Evolutionary conservation across 2,888 invertebrate species (phyloP), one percentile per base, ranked within the genome.

Genomic region (Polymixis lichenea): DNA sequence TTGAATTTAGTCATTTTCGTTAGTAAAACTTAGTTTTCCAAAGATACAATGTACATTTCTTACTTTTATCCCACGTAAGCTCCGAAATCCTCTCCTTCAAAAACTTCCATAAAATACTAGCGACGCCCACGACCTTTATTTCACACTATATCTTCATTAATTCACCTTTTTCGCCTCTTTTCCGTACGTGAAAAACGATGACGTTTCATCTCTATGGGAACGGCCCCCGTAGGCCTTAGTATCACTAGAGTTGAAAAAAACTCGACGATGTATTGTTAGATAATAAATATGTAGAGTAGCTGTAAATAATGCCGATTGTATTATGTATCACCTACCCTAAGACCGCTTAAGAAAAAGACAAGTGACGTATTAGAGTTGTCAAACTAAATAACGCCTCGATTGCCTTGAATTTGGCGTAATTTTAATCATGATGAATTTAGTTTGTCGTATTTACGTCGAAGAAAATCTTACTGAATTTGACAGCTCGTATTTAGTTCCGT

Each of bases 141-240:
- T 64, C 17, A 58, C 22, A 71, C 28, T 77, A 78, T 15, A 55
- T 79, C 79, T 78, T 72, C 65, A 79, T 79, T 60, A 79, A 55
- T 64, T 43, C 32, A 5, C 25, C 17, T 58, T 65, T 70, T 64
- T 32, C 51, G 13, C 1, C 43, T 53, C 19, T 58, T 78, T 78
- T 78, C 32, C 11, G 5, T 15, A 2, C 19, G 32, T 53, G 15
- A 53, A 43, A 19, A 46, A 25, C 17, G 43, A 56, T 64, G 25
- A 53, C 25, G 13, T 77, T 32, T 51, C 28, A 49, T 46, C 53
- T 22, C 11, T 4, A 28, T 64, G 22, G 15, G 7, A 56, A 0
- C 0, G 5, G 65, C 2, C 25, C 9, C 4, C 9, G 17, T 13
- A 17, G 28, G n/a, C 8, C 25, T 28, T 1, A 6, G 17, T 51